These are phyloP conservation scores for Podarcis lilfordi DNA, from an alignment of 2,797 vertebrate genomes.

Conservation along the genomic window DNA sequence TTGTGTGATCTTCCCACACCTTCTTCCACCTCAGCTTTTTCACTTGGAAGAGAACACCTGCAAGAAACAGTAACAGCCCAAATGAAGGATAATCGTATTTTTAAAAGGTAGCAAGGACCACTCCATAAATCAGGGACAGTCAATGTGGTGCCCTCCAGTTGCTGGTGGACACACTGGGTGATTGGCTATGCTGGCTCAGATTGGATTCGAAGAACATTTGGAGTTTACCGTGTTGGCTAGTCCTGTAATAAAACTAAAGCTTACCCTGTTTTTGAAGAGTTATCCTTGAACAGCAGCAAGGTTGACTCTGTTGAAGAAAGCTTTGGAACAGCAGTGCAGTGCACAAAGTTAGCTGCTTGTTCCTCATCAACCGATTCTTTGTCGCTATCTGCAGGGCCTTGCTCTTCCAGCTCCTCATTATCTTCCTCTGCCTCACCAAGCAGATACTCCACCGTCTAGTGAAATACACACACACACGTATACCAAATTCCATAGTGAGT, in stretches of 20 bases:
- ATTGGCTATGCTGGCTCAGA: no score
- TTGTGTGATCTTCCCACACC: constrained; percentile 74
- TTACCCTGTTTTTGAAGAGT: constrained; percentile 90
- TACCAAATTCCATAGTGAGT: neutral
- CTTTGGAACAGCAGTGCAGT: constrained; percentile 73
- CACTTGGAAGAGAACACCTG: constrained; percentile 79
- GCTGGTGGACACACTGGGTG: no score
- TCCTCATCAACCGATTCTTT: constrained; percentile 75
- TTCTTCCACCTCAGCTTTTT: constrained; percentile 79
- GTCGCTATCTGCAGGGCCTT: constrained; percentile 58
- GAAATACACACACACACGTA: neutral
- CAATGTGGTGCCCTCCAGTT: no score
- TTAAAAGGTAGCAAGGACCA: neutral
- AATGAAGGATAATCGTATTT: neutral
- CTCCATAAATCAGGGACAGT: neutral
- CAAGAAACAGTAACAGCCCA: constrained; percentile 20
- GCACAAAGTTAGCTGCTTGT: constrained; percentile 62
- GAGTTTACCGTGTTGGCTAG: no score
- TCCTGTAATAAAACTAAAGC: no score
- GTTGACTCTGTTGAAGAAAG: constrained; percentile 85
- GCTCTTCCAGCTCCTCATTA: constrained; percentile 72
- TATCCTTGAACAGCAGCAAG: constrained; percentile 91
- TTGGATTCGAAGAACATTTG: no score
- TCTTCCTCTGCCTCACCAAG: constrained; percentile 80
- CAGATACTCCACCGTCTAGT: constrained; percentile 84